These are phyloP conservation scores for Diplazon laetatorius DNA, from an alignment of 2,888 invertebrate species.

Conservation along the genomic window DNA sequence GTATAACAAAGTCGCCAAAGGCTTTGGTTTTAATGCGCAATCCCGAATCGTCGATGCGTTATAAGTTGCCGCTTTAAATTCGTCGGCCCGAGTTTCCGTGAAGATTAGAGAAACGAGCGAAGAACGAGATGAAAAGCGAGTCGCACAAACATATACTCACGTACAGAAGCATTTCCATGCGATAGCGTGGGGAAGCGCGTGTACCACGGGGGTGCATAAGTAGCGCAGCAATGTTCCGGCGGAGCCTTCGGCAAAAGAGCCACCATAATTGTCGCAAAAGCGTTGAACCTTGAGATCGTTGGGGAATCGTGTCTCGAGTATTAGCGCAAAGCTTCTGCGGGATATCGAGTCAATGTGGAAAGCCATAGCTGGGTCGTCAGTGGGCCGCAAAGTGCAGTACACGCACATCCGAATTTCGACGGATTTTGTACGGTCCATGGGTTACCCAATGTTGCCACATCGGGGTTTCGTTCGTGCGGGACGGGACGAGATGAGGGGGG, in stretches of 20 bases:
- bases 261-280: conserved; percentile 52
- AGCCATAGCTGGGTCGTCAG: not conserved
- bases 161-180: too few species aligned
- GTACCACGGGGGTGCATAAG: too few species aligned
- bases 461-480: conserved; percentile 16
- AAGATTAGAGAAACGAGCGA: conserved; percentile 50
- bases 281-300: conserved; percentile 57
- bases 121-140: too few species aligned
- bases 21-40: conserved; percentile 58
- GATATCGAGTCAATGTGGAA: conserved; percentile 35
- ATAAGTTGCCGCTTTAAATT: conserved; percentile 52
- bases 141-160: too few species aligned
- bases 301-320: conserved; percentile 43
- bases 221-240: too few species aligned
- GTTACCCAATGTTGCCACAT: conserved; percentile 31
- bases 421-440: conserved; percentile 6
- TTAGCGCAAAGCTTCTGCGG: conserved; percentile 6
- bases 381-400: not conserved
- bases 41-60: conserved; percentile 61
- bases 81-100: conserved; percentile 34
- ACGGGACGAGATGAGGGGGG: too few species aligned
- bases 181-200: too few species aligned
- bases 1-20: not conserved
- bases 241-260: too few species aligned
- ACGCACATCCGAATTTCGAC: conserved; percentile 19